Evolutionary conservation across 2,888 invertebrate genomes (phyloP).

Genomic region (Melinaea menophilus): DNA sequence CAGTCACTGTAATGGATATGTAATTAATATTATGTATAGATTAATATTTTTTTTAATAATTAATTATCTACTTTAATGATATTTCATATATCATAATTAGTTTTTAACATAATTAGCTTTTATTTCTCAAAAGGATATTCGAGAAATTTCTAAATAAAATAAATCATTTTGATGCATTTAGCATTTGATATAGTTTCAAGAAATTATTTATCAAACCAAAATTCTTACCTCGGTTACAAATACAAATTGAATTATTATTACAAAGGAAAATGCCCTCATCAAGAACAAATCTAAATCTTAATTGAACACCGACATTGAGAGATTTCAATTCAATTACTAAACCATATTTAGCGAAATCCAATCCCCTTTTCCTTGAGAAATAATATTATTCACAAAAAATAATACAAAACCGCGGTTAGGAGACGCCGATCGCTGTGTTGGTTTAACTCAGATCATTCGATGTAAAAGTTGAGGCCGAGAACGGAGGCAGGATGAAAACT

Average conservation of each 20-base stretch:
- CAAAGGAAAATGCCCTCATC: constrained; percentile 70
- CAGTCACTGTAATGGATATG: constrained; percentile 71
- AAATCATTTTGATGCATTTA: neutral
- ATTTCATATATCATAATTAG: too few species aligned
- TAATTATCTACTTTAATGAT: too few species aligned
- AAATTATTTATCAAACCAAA: neutral
- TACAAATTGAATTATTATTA: constrained; percentile 53
- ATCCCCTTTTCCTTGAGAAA: constrained; percentile 75
- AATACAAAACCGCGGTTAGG: constrained; percentile 70
- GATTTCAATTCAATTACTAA: constrained; percentile 79
- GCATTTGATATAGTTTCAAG: constrained; percentile 30
- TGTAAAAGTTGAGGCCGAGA: constrained; percentile 69
- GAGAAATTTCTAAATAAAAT: too few species aligned
- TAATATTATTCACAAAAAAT: constrained; percentile 78
- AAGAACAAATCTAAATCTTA: constrained; percentile 70
- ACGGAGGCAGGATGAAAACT: constrained; percentile 72
- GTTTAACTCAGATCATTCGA: constrained; percentile 75
- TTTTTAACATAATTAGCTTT: too few species aligned
- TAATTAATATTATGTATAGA: constrained; percentile 46
- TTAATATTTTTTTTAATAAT: neutral
- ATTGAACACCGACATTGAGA: constrained; percentile 78
- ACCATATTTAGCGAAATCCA: constrained; percentile 79
- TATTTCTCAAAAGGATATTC: too few species aligned
- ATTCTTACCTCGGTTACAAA: constrained; percentile 8
- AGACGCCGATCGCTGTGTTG: constrained; percentile 69